Conservation (phyloP, 2,797 vertebrate genomes). For the Fistularia commersonii region DNA sequence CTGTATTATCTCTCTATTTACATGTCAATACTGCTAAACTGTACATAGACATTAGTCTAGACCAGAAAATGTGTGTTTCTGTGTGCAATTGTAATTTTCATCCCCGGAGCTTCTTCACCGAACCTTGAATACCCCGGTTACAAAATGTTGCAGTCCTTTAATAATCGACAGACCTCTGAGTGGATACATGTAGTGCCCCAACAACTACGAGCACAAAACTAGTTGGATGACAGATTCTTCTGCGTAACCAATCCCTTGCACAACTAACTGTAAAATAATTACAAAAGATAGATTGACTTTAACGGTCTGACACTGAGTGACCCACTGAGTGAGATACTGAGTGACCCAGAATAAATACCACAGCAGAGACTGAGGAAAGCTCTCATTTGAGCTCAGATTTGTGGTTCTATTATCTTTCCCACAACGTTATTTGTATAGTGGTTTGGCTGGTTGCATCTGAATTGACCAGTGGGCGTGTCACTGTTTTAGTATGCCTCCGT, state of each 20-base stretch:
- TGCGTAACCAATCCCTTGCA: constrained; percentile 2
- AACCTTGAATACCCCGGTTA: too few species aligned
- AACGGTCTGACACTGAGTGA: too few species aligned
- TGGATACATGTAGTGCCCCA: constrained; percentile 17
- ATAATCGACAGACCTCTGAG: background rate
- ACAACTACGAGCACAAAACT: too few species aligned
- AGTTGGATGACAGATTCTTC: constrained; percentile 8
- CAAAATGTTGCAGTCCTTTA: too few species aligned
- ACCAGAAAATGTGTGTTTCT: constrained; percentile 16
- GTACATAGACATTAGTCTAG: constrained; percentile 42
- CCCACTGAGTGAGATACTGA: too few species aligned
- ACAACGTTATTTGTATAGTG: constrained; percentile 28
- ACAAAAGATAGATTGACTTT: constrained; percentile 5
- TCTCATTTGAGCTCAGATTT: constrained; percentile 19
- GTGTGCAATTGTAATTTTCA: constrained; percentile 12
- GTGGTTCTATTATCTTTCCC: constrained; percentile 16
- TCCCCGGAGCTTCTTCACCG: too few species aligned
- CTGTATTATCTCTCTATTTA: constrained; percentile 44
- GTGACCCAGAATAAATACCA: too few species aligned
- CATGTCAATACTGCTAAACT: constrained; percentile 53
- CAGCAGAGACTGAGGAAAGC: background rate
- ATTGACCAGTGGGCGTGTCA: constrained; percentile 16
- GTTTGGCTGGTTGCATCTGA: constrained; percentile 29
- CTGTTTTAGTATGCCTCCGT: constrained; percentile 28
- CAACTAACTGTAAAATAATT: constrained; percentile 16